phyloP scores from a whole-genome alignment of 2,888 invertebrate species.

The Coelopa pilipes region DNA sequence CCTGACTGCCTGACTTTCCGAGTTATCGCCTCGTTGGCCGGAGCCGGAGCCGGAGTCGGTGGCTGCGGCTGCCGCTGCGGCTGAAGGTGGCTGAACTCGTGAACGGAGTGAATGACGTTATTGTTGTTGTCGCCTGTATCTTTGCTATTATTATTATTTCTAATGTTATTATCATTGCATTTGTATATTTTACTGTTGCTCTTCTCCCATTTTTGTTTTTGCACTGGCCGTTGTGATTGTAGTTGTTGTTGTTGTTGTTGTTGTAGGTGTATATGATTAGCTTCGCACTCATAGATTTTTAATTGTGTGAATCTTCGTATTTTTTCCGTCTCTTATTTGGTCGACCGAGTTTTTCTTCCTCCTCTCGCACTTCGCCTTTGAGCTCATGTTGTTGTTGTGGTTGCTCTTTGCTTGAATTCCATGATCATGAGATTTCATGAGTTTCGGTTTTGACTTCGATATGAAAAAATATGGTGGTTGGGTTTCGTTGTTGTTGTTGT shows the following conservation, averaged over 20 bases:
- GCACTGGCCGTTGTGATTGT: too few relatives aligned
- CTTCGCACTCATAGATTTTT: conserved; percentile 22
- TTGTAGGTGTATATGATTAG: neutral
- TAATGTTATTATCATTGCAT: too few relatives aligned
- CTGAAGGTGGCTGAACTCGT: neutral
- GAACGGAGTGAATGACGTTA: conserved; percentile 20
- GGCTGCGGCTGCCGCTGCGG: neutral
- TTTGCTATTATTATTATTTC: too few relatives aligned
- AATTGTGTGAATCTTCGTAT: conserved; percentile 8
- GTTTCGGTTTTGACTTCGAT: conserved; percentile 1
- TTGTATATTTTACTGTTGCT: neutral
- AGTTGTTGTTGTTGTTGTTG: neutral
- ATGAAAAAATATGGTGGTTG: neutral
- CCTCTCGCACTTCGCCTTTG: too few relatives aligned
- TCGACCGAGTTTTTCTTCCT: too few relatives aligned
- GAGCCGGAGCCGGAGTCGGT: neutral
- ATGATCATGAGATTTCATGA: conserved; percentile 15
- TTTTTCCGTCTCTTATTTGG: neutral
- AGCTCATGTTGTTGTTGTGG: too few relatives aligned
- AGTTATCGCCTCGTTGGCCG: neutral
- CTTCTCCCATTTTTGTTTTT: neutral
- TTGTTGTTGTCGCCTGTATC: neutral
- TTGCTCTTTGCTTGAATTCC: neutral
- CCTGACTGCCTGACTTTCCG: neutral
- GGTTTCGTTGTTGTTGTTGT: neutral